phyloP scores from a whole-genome alignment of 2,888 invertebrate species.

The Anoplius nigerrimus region DNA sequence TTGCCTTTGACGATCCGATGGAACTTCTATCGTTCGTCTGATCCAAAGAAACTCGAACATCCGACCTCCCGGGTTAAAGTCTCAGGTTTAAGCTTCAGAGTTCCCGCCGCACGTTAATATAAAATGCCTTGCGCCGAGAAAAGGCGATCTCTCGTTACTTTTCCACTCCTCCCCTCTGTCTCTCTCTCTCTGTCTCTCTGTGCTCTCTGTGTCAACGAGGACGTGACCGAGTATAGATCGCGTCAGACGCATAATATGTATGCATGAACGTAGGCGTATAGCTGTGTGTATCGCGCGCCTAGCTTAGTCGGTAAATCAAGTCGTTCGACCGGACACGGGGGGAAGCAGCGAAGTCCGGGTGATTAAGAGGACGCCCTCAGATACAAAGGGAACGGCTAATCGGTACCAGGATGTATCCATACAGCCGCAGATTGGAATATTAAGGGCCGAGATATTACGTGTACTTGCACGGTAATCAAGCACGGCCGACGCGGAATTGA shows the following conservation, averaged over 20 bases:
- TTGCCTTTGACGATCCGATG: too few relatives aligned
- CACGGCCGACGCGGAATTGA: too few relatives aligned
- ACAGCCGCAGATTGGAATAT: conserved; percentile 27
- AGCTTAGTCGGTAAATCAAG: conserved; percentile 18
- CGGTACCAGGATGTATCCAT: conserved; percentile 19
- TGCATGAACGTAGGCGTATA: too few relatives aligned
- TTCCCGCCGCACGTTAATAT: too few relatives aligned
- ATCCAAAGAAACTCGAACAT: too few relatives aligned
- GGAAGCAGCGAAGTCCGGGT: conserved; percentile 20
- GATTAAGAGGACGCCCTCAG: conserved; percentile 29
- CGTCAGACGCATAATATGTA: neutral
- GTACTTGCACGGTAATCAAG: conserved; percentile 2
- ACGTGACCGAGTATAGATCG: neutral
- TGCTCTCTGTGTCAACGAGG: neutral
- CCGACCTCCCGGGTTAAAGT: too few relatives aligned
- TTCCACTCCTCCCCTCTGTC: neutral
- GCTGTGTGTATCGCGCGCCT: neutral
- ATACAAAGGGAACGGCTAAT: conserved; percentile 37
- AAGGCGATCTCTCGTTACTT: neutral
- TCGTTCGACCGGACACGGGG: conserved; percentile 30
- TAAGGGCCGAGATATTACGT: conserved; percentile 24
- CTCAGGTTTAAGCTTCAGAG: too few relatives aligned
- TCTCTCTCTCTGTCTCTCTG: neutral
- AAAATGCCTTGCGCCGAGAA: neutral
- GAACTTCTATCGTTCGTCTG: too few relatives aligned